These are phyloP conservation scores for Chascanopsetta lugubris DNA, from an alignment of 2,113 vertebrate species.

Conservation along the genomic window DNA sequence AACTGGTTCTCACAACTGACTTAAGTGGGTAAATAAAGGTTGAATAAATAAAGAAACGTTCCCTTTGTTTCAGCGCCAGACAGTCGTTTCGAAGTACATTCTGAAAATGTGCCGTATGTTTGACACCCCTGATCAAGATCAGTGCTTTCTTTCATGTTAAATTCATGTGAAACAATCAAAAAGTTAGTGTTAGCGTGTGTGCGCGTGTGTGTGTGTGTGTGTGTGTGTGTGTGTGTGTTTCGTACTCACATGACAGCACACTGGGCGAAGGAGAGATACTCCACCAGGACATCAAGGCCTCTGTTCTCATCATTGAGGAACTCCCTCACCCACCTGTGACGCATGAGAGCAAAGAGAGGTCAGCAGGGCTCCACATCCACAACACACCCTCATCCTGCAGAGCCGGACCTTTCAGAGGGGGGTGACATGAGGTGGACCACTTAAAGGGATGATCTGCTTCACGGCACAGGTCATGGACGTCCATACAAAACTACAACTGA, in stretches of 20 bases:
- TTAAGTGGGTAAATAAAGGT: too few relatives aligned
- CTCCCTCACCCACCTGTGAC: slow-evolving; percentile 94
- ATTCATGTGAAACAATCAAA: too few relatives aligned
- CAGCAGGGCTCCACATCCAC: slow-evolving; percentile 40
- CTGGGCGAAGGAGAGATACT: slow-evolving; percentile 96
- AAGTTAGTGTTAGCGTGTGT: too few relatives aligned
- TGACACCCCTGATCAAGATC: too few relatives aligned
- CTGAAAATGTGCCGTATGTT: slow-evolving; percentile 17
- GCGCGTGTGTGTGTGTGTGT: slow-evolving; percentile 21
- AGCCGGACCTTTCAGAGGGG: not conserved
- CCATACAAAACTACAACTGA: not conserved
- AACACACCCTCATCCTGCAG: slow-evolving; percentile 48
- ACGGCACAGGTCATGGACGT: not conserved
- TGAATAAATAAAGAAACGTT: too few relatives aligned
- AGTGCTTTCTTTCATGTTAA: too few relatives aligned
- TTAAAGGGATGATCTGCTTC: slow-evolving; percentile 1
- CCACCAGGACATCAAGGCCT: slow-evolving; percentile 94
- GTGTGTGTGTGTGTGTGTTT: slow-evolving; percentile 14
- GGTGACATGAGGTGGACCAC: not conserved
- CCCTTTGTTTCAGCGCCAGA: too few relatives aligned
- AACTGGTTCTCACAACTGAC: too few relatives aligned
- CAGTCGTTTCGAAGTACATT: too few relatives aligned
- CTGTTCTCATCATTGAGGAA: slow-evolving; percentile 97
- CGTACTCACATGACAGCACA: slow-evolving; percentile 94
- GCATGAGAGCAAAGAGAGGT: slow-evolving; percentile 45